Evolutionary conservation across 2,888 invertebrate genomes (phyloP).

Genomic region (Tipula confusa): DNA sequence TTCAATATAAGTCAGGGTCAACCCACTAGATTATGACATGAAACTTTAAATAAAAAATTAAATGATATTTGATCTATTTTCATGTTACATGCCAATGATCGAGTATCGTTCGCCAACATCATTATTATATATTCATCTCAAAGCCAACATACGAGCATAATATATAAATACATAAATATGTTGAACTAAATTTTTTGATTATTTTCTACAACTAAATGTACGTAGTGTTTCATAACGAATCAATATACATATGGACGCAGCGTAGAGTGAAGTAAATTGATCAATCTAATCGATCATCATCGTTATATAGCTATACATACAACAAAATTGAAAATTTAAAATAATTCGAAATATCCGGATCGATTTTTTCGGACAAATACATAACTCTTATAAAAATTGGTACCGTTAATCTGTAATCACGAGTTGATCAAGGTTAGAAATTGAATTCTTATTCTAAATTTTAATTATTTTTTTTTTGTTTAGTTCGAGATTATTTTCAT

Average conservation of each 20-base stretch:
- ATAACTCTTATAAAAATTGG: neutral
- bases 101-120: neutral
- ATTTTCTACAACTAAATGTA: neutral
- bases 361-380: neutral
- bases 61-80: too few species aligned
- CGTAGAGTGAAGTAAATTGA: neutral
- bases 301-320: neutral
- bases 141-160: too few species aligned
- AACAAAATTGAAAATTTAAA: neutral
- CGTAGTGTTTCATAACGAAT: neutral
- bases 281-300: slow-evolving; percentile 12
- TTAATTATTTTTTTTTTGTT: neutral
- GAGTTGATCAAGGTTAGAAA: slow-evolving; percentile 20
- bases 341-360: neutral
- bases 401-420: slow-evolving; percentile 3
- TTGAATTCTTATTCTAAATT: slow-evolving; percentile 1
- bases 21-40: too few species aligned
- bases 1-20: too few species aligned
- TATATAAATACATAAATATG: neutral
- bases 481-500: neutral
- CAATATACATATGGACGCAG: neutral
- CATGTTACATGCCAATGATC: neutral
- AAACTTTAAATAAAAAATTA: too few species aligned
- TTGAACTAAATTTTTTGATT: neutral
- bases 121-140: neutral